phyloP scores from a whole-genome alignment of 2,888 invertebrate genomes.

The Ormia ochracea region DNA sequence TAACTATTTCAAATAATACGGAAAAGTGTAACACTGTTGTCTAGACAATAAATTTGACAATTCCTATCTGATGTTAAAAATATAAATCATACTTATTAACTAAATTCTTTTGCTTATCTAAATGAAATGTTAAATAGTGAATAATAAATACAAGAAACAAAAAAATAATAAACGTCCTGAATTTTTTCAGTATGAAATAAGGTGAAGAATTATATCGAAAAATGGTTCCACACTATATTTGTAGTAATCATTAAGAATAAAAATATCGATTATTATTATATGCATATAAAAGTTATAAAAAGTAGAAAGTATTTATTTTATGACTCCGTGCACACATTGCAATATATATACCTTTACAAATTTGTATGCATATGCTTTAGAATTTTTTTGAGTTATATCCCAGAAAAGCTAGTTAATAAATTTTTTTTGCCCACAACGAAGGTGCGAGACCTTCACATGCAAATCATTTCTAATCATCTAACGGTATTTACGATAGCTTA shows the following conservation, averaged over 20 bases:
- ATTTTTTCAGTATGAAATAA: background rate
- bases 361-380: background rate
- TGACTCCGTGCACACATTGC: too few relatives aligned
- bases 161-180: background rate
- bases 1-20: background rate
- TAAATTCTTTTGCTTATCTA: constrained; percentile 27
- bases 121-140: background rate
- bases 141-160: background rate
- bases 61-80: constrained; percentile 29
- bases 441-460: background rate
- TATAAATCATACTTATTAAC: constrained; percentile 20
- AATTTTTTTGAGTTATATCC: background rate
- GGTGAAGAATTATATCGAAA: background rate
- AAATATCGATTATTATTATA: constrained; percentile 56
- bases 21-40: constrained; percentile 10
- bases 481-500: too few relatives aligned
- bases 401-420: background rate
- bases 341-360: too few relatives aligned
- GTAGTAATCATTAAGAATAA: constrained; percentile 18
- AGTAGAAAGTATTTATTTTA: constrained; percentile 3
- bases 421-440: background rate
- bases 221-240: constrained; percentile 26
- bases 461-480: too few relatives aligned
- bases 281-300: constrained; percentile 19
- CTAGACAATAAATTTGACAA: constrained; percentile 43